phyloP scores from a whole-genome alignment of 2,797 vertebrate genomes.

The Falco columbarius region DNA sequence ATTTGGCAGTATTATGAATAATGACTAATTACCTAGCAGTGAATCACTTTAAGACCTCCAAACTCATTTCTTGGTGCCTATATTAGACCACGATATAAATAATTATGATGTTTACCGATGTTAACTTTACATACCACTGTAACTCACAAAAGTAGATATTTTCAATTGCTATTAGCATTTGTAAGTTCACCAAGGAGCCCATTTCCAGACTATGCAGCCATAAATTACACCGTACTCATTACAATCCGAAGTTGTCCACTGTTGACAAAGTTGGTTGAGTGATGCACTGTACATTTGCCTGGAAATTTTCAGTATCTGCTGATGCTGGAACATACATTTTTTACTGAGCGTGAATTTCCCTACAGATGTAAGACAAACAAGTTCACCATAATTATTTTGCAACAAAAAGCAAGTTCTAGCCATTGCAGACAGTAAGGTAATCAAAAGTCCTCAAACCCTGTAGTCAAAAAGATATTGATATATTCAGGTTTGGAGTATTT shows the following conservation, averaged over 20 bases:
- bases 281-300: not conserved
- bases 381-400: not conserved
- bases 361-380: not conserved
- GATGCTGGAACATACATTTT: not conserved
- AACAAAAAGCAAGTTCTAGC: not conserved
- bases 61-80: not conserved
- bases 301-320: not conserved
- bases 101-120: not conserved
- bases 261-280: not conserved
- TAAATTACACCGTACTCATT: not conserved
- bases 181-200: not conserved
- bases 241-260: not conserved
- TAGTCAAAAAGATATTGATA: not conserved
- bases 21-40: not conserved
- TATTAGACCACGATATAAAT: not conserved
- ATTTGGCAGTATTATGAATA: not conserved
- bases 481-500: not conserved
- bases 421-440: not conserved
- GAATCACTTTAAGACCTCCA: not conserved
- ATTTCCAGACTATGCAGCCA: not conserved
- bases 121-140: not conserved
- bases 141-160: not conserved
- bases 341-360: not conserved
- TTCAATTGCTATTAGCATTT: not conserved
- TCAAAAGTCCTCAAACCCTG: not conserved